Base-by-base conservation (phyloP, 23 tunicate species). In the Corella eumyota region DNA sequence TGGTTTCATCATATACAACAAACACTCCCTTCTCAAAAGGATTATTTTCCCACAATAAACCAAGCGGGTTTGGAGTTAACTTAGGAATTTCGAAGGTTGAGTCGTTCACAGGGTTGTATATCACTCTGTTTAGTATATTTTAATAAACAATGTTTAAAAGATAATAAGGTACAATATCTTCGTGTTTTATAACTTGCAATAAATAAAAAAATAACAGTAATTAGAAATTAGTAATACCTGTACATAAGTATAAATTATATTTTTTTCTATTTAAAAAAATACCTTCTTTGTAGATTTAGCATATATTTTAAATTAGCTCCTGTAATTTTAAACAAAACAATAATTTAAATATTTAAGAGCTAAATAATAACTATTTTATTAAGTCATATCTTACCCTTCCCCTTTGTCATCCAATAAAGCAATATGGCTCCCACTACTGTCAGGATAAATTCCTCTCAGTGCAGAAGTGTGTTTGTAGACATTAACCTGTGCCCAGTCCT, bases 31-130 rank as follows among this genome's bases (percentile, higher is more conserved):
- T 78, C 68, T 78, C 96, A 37, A 47, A 78, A 2, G 80, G 81
- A 34, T 88, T 56, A 32, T 64, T 67, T 33, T 88, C 96, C 96
- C 96, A 88, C 48, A 88, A 34, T 2, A 88, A 53, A 1, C 85
- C 85, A 0, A 35, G 32, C 1, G 62, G 29, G 67, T 73, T 64
- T 45, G 81, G 21, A 0, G 88, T 73, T 27, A 88, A 33, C 0
- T 57, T 55, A 0, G 96, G 96, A 29, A 88, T 78, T 24, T 52
- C 60, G 32, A 56, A 70, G 1, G 78, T 62, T 5, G 77, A 38
- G 59, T 79, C 96, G 50, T 78, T 50, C 5, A 88, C 88, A 26
- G 96, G 96, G 55, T 88, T 88, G 72, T 88, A 88, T 6, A 88
- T 54, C 46, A 78, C 56, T 30, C 95, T 85, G 56, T n/a, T 0